Conservation (phyloP, 2,113 vertebrate genomes). For the Tragelaphus buxtoni region DNA sequence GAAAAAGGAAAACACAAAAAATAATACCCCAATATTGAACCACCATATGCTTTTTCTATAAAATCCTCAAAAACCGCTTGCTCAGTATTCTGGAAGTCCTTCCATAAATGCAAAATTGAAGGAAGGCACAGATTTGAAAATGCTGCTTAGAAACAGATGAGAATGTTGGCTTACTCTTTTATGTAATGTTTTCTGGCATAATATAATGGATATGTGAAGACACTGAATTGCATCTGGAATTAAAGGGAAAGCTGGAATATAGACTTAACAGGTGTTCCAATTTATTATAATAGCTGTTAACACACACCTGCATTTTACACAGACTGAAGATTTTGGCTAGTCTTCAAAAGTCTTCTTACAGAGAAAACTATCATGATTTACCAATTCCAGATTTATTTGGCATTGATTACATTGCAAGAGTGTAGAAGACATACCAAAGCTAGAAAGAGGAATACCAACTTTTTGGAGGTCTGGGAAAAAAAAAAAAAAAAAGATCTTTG, state of each 20-base stretch:
- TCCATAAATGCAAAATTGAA: neutral
- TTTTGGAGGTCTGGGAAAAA: neutral
- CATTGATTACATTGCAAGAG: neutral
- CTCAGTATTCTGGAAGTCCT: neutral
- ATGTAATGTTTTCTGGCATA: neutral
- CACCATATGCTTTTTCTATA: neutral
- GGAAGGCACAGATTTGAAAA: conserved; percentile 1
- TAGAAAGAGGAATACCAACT: neutral
- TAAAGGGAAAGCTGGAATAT: conserved; percentile 26
- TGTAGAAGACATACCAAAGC: neutral
- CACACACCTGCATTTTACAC: conserved; percentile 46
- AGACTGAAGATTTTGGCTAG: conserved; percentile 38
- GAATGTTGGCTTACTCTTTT: conserved; percentile 16
- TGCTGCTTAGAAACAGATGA: neutral
- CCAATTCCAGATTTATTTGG: conserved; percentile 15
- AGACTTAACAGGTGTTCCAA: conserved; percentile 50
- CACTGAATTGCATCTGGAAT: conserved; percentile 29
- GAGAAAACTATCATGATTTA: conserved; percentile 28
- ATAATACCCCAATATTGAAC: neutral
- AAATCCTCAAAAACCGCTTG: neutral
- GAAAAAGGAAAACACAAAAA: neutral
- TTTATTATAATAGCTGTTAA: conserved; percentile 45
- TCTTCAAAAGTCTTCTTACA: conserved; percentile 20
- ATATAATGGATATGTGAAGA: neutral
- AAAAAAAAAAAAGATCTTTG: neutral